Evolutionary conservation across 92 coral and sea anemone species (phyloP), one percentile per base, ranked within the genome.

Genomic region (Nematostella vectensis): DNA sequence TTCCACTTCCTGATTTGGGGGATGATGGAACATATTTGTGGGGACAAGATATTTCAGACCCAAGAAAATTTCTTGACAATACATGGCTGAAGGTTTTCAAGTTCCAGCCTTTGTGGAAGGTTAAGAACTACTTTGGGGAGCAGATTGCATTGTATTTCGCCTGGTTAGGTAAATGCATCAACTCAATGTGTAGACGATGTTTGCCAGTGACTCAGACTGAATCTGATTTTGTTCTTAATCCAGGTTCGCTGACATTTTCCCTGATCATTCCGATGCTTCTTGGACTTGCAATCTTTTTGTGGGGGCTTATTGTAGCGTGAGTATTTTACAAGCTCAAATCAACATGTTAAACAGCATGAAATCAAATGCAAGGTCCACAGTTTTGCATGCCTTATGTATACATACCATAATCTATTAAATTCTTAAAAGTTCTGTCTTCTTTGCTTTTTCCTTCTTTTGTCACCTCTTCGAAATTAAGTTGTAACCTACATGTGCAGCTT

Each of bases 101-200:
- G 49, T 85, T 71, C 69, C 96, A 89, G 56, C 96, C 96, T 2
- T 73, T 89, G 47, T 89, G 96, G 96, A 89, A 89, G 54, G 79
- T 89, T 31, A 81, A 94, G 63, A 89, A 89, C 56, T 89, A 89
- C 62, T 89, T 84, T 77, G 96, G 96, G 29, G 96, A 89, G 60
- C 77, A 89, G 42, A 85, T 85, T 60, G 96, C 96, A 2, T 62
- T 89, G 61, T 89, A 89, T 61, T 89, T 89, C 77, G 86, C 80
- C 12, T 89, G 96, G 96, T 70, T 89, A 64, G 95, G 96, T 89
- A 54, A 71, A 78, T 62, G 15, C 4, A 2, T 15, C 6, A 21
- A 3, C 19, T 27, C n/a, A n/a, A n/a, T n/a, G n/a, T n/a, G n/a
- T n/a, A 28, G 20, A 21, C 24, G n/a, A n/a, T n/a, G n/a, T n/a